phyloP scores from a whole-genome alignment of 2,113 vertebrate species.

The Telmatochromis brichardi region DNA sequence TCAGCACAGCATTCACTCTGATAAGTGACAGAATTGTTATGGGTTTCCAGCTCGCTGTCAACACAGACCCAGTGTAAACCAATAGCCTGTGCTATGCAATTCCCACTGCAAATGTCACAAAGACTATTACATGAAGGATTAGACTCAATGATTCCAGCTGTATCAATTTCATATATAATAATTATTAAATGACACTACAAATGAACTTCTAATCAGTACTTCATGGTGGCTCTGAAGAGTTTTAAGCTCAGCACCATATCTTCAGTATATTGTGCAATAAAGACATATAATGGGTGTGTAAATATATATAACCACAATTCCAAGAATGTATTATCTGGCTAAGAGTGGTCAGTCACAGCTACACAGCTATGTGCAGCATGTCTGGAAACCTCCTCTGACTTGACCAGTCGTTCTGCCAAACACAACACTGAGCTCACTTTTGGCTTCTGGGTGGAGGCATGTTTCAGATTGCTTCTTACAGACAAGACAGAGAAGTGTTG shows the following conservation, averaged over 20 bases:
- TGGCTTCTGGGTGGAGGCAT: not conserved
- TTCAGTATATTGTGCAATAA: not conserved
- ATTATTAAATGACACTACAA: not conserved
- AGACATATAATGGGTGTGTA: not conserved
- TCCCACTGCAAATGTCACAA: conserved; percentile 39
- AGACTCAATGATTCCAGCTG: not conserved
- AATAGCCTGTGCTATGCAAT: conserved; percentile 38
- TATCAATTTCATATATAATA: not conserved
- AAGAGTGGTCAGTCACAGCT: not conserved
- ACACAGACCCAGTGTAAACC: conserved; percentile 26
- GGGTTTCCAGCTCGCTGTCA: not conserved
- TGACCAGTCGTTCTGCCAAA: not conserved
- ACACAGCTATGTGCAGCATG: not conserved
- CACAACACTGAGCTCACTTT: conserved; percentile 5
- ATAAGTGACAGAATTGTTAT: not conserved
- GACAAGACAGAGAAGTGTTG: not conserved
- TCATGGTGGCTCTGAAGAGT: not conserved
- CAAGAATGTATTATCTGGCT: not conserved
- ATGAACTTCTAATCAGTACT: not conserved
- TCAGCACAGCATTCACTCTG: not conserved
- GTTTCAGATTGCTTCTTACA: not conserved
- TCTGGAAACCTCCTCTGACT: not conserved
- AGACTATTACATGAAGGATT: not conserved
- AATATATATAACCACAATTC: not conserved
- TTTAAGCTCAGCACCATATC: not conserved